These are phyloP conservation scores for Orius insidiosus DNA, from an alignment of 1,140 invertebrate genomes.

Conservation along the genomic window DNA sequence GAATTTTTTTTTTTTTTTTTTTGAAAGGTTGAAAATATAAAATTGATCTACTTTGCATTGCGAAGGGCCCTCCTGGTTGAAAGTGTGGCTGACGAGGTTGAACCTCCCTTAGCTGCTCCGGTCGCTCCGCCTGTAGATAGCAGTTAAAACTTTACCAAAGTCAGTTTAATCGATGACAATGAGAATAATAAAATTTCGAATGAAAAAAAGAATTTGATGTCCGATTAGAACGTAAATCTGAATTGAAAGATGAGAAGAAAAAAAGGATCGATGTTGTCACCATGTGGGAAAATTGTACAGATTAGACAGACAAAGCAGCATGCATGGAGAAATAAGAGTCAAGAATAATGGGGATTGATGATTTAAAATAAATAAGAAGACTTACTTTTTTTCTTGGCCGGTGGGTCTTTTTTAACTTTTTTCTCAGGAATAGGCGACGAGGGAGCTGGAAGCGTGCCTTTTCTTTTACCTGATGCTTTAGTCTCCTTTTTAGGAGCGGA, in stretches of 20 bases:
- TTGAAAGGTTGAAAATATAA: no score
- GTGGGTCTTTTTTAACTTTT: constrained; percentile 1
- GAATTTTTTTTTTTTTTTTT: no score
- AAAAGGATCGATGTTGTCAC: no score
- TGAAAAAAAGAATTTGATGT: no score
- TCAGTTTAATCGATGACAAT: constrained; percentile 11
- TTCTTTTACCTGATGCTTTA: constrained; percentile 12
- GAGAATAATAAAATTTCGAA: neutral
- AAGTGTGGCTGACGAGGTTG: constrained; percentile 1
- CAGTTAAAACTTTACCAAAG: constrained; percentile 20
- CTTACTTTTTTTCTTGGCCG: constrained; percentile 18
- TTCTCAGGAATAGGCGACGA: constrained; percentile 1
- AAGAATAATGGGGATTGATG: neutral
- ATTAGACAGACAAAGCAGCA: no score
- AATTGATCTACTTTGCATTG: constrained; percentile 7
- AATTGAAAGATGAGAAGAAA: no score
- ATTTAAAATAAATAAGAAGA: neutral
- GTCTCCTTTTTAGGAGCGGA: constrained; percentile 14
- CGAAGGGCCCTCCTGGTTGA: neutral
- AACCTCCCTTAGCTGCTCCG: constrained; percentile 8
- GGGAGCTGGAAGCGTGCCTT: constrained; percentile 11
- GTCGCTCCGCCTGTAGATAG: constrained; percentile 18
- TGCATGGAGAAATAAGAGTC: no score
- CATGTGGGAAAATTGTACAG: no score
- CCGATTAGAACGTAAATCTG: no score